Percentiles rank a stretch among this genome's conserved stretches.
phyloP scores from a whole-genome alignment of 2,113 vertebrate genomes.

The Ptychochromis oligacanthus region DNA sequence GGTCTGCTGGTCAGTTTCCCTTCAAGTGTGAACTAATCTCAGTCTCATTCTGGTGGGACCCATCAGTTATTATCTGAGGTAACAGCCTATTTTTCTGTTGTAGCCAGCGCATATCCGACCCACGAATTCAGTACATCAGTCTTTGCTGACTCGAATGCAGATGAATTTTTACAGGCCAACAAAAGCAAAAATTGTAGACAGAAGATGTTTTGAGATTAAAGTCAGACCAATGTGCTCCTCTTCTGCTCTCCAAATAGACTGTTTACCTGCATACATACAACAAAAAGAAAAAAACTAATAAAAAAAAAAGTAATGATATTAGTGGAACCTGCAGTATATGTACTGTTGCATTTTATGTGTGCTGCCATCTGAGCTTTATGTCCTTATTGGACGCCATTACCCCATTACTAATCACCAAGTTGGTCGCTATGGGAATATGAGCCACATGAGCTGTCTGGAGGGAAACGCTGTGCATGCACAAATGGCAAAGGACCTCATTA shows the following conservation, averaged over 20 bases:
- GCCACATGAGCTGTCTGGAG: neutral
- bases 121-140: neutral
- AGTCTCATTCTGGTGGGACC: neutral
- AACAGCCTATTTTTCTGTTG: neutral
- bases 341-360: neutral
- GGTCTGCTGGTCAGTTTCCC: no score
- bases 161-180: neutral
- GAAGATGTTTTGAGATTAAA: neutral
- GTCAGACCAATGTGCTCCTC: neutral
- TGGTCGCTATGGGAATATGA: conserved; percentile 23
- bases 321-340: neutral
- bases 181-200: neutral
- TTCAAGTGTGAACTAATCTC: neutral
- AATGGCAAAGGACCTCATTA: conserved; percentile 19
- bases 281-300: neutral
- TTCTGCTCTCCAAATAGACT: neutral
- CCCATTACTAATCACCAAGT: neutral
- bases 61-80: neutral
- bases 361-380: neutral
- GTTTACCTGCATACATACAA: neutral
- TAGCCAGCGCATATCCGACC: neutral
- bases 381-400: neutral
- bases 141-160: neutral
- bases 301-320: neutral
- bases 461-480: neutral